A percentile compares a stretch with the other conserved stretches of the same genome.
phyloP scores from a whole-genome alignment of 1,140 invertebrate species.

The Heliothis subflexa region DNA sequence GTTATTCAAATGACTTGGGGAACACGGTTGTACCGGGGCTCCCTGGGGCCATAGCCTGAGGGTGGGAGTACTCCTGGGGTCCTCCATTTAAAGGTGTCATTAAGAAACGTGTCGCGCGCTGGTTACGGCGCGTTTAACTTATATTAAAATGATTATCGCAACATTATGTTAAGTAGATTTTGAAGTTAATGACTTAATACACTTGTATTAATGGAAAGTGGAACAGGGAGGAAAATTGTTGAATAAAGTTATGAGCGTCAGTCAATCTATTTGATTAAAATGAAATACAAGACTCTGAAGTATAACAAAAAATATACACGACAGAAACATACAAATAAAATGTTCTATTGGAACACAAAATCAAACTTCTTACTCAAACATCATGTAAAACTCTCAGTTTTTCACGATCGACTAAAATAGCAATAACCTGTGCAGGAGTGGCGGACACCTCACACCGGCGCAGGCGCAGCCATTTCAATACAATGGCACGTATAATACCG shows the following conservation, averaged over 20 bases:
- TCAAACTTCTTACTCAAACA: background rate
- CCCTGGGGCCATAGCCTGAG: background rate
- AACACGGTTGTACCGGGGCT: background rate
- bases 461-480: conserved; percentile 24
- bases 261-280: too few relatives aligned
- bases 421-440: conserved; percentile 2
- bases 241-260: too few relatives aligned
- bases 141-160: conserved; percentile 11
- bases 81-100: conserved; percentile 1
- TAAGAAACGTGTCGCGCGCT: conserved; percentile 14
- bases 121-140: background rate
- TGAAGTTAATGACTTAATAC: background rate
- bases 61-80: background rate
- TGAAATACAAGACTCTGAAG: too few relatives aligned
- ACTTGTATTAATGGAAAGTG: background rate
- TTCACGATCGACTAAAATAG: conserved; percentile 8
- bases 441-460: background rate
- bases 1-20: conserved; percentile 13
- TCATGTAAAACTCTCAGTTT: background rate
- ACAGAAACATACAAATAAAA: too few relatives aligned
- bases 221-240: background rate
- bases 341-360: too few relatives aligned
- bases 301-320: too few relatives aligned
- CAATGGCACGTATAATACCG: conserved; percentile 16
- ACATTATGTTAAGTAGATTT: background rate